Evolutionary conservation across 2,888 invertebrate species (phyloP), one percentile per base, ranked within the genome.

Genomic region (Nesidiocoris tenuis): DNA sequence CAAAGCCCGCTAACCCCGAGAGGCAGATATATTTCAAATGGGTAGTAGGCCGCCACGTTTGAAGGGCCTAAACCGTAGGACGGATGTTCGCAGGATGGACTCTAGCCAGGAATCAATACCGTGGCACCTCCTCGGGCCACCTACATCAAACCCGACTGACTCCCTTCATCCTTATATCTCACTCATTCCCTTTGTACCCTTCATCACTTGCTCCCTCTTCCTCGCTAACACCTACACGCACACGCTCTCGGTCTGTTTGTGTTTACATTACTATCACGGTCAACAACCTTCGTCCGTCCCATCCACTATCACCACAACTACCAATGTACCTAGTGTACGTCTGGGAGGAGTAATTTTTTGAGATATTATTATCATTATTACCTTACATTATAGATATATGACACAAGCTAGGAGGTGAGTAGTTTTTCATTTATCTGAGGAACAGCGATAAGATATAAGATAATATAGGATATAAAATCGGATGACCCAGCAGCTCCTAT

Each of bases 41-140:
- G 72, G 72, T 72, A 72, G 72, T 72, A 72, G 72, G 24, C 72
- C 61, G 61, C 61, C 61, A 72, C 61, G 72, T 72, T 61, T 39
- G 39, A 72, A 72, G 74, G 63, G 68, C 68, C 67, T 55, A 75
- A 39, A 39, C 39, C 39, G 12, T 39, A 7, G 61, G 75, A 57
- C 76, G 74, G 65, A 79, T 79, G 79, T 77, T 76, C 72, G 75
- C 56, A 54, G 76, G 61, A 65, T 76, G 77, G 79, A 21, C 71
- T 64, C 72, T 79, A 78, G 57, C 5, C 39, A 2, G 39, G 71
- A 77, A 74, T 74, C 77, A 75, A 79, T 77, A 78, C 76, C 68
- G 64, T 61, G 59, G 61, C 75, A 68, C 71, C 75, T 68, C 77
- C 39, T 39, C 39, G 39, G 59, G 76, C 72, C 77, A 70, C 74